Percentiles rank a stretch among this genome's conserved stretches.
Evolutionary conservation across 2,888 invertebrate species (phyloP).

Genomic region (Cenopis cana): DNA sequence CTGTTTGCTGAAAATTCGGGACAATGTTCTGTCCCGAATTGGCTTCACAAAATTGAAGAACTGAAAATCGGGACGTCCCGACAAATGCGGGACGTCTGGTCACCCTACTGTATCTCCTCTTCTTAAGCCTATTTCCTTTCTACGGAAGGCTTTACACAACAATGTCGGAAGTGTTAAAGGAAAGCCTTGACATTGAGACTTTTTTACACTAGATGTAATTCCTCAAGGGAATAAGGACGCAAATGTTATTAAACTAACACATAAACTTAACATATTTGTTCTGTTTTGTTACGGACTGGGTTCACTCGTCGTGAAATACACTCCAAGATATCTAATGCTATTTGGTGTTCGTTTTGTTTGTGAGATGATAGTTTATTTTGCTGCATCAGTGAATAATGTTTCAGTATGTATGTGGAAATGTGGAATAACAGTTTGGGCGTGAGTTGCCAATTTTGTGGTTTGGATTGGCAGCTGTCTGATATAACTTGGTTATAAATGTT

Average conservation of each 20-base stretch:
- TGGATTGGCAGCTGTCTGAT: neutral
- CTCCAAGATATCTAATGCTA: conserved; percentile 13
- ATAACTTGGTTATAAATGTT: neutral
- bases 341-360: conserved; percentile 10
- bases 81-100: no score
- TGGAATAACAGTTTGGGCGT: neutral
- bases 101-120: neutral
- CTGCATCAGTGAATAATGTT: neutral
- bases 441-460: neutral
- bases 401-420: neutral
- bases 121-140: conserved; percentile 8
- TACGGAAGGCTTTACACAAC: neutral
- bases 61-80: no score
- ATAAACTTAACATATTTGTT: no score
- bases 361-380: conserved; percentile 18
- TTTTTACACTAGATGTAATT: neutral
- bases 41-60: no score
- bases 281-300: neutral
- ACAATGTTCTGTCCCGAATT: no score
- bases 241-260: neutral
- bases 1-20: no score
- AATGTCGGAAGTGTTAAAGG: neutral
- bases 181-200: neutral
- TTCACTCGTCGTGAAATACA: conserved; percentile 6
- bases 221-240: neutral